Evolutionary conservation across 2,113 vertebrate species (phyloP).

Genomic region (Tiliqua scincoides): DNA sequence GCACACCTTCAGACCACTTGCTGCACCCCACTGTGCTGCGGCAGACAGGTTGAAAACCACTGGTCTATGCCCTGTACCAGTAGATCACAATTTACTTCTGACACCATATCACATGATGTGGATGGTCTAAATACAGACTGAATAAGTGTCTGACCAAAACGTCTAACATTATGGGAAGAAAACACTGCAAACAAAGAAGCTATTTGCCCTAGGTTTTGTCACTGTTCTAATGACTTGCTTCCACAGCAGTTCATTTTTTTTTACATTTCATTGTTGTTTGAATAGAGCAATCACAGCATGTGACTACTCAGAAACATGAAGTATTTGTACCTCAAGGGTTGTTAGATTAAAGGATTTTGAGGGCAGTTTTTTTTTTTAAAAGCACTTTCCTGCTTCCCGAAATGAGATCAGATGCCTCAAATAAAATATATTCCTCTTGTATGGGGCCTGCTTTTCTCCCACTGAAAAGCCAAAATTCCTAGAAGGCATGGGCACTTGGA

Average conservation of each 20-base stretch:
- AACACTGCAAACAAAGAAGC: too few species aligned
- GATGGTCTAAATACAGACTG: too few species aligned
- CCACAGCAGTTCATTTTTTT: slow-evolving; percentile 26
- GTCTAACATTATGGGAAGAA: too few species aligned
- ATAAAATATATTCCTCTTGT: background rate
- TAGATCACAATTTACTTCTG: too few species aligned
- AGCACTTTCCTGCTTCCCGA: background rate
- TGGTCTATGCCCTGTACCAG: too few species aligned
- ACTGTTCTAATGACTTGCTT: slow-evolving; percentile 40
- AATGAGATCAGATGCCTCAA: background rate
- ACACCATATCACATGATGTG: too few species aligned
- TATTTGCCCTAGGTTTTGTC: background rate
- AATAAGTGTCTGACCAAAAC: too few species aligned
- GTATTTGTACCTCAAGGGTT: slow-evolving; percentile 55
- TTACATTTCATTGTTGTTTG: slow-evolving; percentile 43
- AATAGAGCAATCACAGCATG: slow-evolving; percentile 31
- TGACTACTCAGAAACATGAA: slow-evolving; percentile 16
- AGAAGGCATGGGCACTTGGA: background rate
- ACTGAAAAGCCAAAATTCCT: rapidly evolving
- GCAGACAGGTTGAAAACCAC: too few species aligned
- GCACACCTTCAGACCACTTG: too few species aligned
- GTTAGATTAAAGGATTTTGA: slow-evolving; percentile 39
- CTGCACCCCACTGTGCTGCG: too few species aligned
- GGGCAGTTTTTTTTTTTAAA: slow-evolving; percentile 17
- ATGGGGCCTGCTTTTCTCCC: background rate